These are phyloP conservation scores for Drosophila ohnishii DNA, from an alignment of 1,140 invertebrate species.

Conservation along the genomic window DNA sequence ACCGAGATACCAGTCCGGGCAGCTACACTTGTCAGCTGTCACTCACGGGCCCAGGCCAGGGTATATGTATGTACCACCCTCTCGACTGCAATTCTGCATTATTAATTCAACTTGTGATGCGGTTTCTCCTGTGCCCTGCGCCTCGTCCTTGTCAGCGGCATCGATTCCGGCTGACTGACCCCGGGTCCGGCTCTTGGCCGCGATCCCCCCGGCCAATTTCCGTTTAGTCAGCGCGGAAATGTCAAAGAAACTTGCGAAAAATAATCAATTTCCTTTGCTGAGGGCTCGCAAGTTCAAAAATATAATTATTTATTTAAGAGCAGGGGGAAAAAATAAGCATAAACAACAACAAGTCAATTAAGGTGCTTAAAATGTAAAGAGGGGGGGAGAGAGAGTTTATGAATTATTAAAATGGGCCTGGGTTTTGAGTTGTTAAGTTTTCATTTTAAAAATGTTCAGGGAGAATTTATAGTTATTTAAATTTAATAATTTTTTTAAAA, in stretches of 20 bases:
- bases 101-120: constrained; percentile 52
- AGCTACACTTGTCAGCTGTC: constrained; percentile 42
- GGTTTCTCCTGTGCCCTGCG: constrained; percentile 3
- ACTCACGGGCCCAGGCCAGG: constrained; percentile 3
- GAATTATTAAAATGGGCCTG: neutral
- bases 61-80: neutral
- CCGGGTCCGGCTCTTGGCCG: neutral
- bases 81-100: constrained; percentile 48
- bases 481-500: no score
- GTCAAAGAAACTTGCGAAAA: constrained; percentile 29
- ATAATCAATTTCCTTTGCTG: constrained; percentile 5
- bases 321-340: no score
- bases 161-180: constrained; percentile 10
- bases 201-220: constrained; percentile 12
- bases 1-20: constrained; percentile 7
- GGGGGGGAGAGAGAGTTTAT: neutral
- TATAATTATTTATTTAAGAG: neutral
- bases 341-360: neutral
- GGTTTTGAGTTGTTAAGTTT: neutral
- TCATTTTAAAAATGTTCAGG: no score
- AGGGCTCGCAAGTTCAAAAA: neutral
- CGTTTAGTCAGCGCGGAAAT: constrained; percentile 18
- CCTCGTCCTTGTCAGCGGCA: neutral
- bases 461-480: no score
- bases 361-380: neutral